Conservation (phyloP, 2,888 invertebrate genomes). For the Acrobasis consociella region DNA sequence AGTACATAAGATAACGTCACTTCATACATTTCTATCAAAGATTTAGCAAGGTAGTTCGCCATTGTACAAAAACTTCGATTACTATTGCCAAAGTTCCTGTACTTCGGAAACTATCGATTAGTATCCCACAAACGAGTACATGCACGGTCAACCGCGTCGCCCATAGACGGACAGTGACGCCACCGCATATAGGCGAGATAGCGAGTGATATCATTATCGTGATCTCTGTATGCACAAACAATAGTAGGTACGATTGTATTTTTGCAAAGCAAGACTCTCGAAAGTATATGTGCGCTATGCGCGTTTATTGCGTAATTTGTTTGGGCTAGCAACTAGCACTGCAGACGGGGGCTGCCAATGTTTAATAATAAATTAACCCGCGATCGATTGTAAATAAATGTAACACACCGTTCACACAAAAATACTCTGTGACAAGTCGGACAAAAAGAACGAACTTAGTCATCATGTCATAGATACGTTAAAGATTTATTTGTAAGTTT, state of each 20-base stretch:
- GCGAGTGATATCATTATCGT: conserved; percentile 16
- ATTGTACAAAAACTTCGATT: neutral
- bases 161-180: conserved; percentile 4
- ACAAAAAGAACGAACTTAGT: conserved; percentile 48
- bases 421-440: conserved; percentile 22
- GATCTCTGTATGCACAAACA: conserved; percentile 13
- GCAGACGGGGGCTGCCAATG: conserved; percentile 16
- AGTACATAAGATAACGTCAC: no score
- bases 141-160: neutral
- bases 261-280: conserved; percentile 8
- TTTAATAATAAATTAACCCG: conserved; percentile 15
- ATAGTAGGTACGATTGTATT: conserved; percentile 12
- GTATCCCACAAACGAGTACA: neutral
- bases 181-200: conserved; percentile 9
- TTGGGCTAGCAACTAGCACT: conserved; percentile 17
- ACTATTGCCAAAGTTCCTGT: conserved; percentile 3
- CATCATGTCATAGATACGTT: neutral
- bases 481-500: no score
- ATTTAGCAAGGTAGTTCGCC: neutral
- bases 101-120: conserved; percentile 20
- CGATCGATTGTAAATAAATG: conserved; percentile 14
- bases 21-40: neutral
- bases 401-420: conserved; percentile 5
- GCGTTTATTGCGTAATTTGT: conserved; percentile 14
- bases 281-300: neutral